These are phyloP conservation scores for Eulithis prunata DNA, from an alignment of 2,888 invertebrate species.

Conservation along the genomic window DNA sequence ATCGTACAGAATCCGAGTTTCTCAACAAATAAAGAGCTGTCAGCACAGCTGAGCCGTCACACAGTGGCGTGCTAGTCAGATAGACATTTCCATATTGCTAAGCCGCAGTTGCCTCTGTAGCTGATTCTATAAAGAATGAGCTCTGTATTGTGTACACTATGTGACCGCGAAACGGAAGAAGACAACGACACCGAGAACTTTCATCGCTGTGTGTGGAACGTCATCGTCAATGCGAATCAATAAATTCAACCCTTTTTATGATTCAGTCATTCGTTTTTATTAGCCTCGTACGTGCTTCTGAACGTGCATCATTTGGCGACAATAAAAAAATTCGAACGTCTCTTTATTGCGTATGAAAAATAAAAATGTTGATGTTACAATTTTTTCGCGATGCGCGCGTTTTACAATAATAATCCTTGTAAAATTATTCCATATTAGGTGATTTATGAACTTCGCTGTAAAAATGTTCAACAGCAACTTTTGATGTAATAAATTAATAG, in stretches of 20 bases:
- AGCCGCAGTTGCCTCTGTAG: background rate
- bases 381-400: constrained; percentile 48
- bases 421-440: constrained; percentile 25
- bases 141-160: constrained; percentile 6
- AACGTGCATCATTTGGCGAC: constrained; percentile 73
- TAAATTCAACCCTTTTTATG: constrained; percentile 82
- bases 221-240: constrained; percentile 78
- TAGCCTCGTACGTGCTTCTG: constrained; percentile 69
- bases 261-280: constrained; percentile 79
- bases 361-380: constrained; percentile 59
- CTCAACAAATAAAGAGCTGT: constrained; percentile 10
- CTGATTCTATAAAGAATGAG: background rate
- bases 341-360: constrained; percentile 65
- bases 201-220: constrained; percentile 33
- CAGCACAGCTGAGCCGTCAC: constrained; percentile 7
- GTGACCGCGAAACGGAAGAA: constrained; percentile 4
- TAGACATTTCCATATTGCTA: constrained; percentile 4
- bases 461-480: constrained; percentile 30
- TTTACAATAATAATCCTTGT: constrained; percentile 27
- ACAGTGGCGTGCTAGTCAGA: constrained; percentile 1
- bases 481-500: constrained; percentile 30
- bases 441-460: constrained; percentile 29
- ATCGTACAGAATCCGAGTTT: background rate
- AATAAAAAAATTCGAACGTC: constrained; percentile 73
- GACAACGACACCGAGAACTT: constrained; percentile 27